Base-by-base conservation (phyloP, 2,888 invertebrate genomes). In the Diarsia rubi region DNA sequence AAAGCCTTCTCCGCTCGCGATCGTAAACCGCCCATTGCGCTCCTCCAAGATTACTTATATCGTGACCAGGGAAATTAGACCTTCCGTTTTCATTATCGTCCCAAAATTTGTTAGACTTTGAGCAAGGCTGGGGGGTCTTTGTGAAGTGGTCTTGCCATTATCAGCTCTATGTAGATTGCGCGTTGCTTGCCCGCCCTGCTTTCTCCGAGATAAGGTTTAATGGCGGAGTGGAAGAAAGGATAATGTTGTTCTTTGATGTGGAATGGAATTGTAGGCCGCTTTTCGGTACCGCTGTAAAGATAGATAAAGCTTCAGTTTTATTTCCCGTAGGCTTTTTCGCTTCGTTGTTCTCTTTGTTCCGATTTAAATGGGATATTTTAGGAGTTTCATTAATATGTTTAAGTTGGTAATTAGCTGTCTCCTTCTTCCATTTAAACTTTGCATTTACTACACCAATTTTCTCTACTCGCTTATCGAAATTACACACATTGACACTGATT, bases 131-230 rank as follows among this genome's bases (percentile, higher is more conserved):
- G 86, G 73, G 84, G 93, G 69, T 92, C 95, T 85, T 54, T 24
- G 54, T 85, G 80, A 2, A 67, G 69, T 94, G 94, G 96, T 93
- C 88, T 84, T 89, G 93, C 94, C 91, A 94, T 95, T 96, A 96
- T 96, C 96, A 96, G 95, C 95, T 91, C 94, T 96, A 96, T 96
- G 96, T 96, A 96, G 96, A 96, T 96, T 95, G 95, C 93, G 93
- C 90, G 90, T 86, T 81, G 91, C 92, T 91, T 88, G 92, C 92
- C 92, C 91, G 94, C 94, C 92, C 93, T 95, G 95, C 95, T 94
- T 94, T 94, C 93, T 93, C 92, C 90, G 90, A 95, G 96, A 96
- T 96, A 96, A 96, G 92, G 92, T 93, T 96, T 96, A 95, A 96
- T 91, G 92, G 91, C 75, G 84, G 92, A 89, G 91, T 92, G 92